Conservation (phyloP, 2,113 vertebrate species). For the Chauna torquata region DNA sequence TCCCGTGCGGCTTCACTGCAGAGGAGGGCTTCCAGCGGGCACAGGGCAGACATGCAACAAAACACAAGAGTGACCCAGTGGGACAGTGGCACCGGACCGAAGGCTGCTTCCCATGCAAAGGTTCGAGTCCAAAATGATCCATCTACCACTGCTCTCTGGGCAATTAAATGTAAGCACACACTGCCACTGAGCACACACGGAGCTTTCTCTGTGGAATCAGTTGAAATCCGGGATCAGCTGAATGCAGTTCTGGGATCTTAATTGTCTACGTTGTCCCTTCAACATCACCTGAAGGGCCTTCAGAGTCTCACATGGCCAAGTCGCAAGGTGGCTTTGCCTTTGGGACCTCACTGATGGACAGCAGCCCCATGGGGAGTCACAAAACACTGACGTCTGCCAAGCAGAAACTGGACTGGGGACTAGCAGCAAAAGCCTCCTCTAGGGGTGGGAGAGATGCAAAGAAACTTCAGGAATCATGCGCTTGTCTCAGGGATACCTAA, state of each 20-base stretch:
- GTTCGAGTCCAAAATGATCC: not conserved
- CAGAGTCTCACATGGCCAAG: not conserved
- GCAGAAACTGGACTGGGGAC: fast-evolving
- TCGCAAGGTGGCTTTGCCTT: not conserved
- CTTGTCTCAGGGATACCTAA: not conserved
- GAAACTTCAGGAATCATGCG: fast-evolving
- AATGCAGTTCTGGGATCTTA: too few species aligned
- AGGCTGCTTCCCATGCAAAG: not conserved
- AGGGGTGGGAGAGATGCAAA: not conserved
- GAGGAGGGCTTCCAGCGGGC: not conserved
- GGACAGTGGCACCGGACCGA: fast-evolving
- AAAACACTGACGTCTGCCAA: not conserved
- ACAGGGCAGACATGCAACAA: not conserved
- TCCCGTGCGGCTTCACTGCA: not conserved
- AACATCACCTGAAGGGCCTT: fast-evolving
- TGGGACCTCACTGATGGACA: not conserved
- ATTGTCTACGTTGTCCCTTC: not conserved
- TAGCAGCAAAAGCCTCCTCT: not conserved
- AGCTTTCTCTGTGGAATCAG: too few species aligned
- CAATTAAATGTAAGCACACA: not conserved
- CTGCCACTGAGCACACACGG: fast-evolving
- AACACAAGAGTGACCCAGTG: not conserved
- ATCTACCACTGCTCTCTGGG: not conserved
- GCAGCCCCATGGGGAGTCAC: fast-evolving
- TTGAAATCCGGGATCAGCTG: too few species aligned